These are phyloP conservation scores for Anseranas semipalmata DNA, from an alignment of 2,113 vertebrate species.

Conservation along the genomic window DNA sequence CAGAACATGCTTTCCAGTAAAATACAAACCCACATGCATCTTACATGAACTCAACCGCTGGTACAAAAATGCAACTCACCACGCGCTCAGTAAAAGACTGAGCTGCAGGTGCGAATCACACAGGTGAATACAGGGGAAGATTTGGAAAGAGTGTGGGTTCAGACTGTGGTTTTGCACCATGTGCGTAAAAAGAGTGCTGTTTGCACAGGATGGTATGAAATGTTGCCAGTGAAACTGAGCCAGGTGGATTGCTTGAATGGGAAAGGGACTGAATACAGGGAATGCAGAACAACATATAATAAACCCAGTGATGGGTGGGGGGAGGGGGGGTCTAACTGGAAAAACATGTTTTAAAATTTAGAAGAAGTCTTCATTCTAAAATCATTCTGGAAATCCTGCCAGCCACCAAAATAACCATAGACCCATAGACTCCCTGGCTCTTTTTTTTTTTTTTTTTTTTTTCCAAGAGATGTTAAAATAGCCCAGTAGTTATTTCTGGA, in stretches of 20 bases:
- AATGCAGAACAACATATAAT: not conserved
- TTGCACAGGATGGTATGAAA: not conserved
- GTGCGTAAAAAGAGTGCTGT: not conserved
- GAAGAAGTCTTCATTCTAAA: not conserved
- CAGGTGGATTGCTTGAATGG: not conserved
- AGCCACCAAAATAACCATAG: not conserved
- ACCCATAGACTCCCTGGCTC: not conserved
- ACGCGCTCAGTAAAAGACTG: not conserved
- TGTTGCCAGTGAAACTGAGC: not conserved
- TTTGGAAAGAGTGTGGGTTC: not conserved
- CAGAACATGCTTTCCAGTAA: not conserved
- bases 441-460: too few relatives aligned
- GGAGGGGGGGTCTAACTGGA: not conserved
- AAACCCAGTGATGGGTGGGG: not conserved
- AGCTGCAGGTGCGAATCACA: not conserved
- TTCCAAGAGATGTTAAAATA: not conserved
- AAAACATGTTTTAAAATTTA: not conserved
- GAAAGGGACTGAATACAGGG: not conserved
- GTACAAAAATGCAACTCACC: accelerated
- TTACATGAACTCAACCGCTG: accelerated
- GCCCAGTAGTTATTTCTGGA: not conserved
- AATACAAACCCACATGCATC: not conserved
- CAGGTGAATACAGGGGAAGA: not conserved
- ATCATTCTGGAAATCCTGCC: not conserved
- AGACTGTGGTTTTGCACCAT: not conserved